These are phyloP conservation scores for Neotoma lepida DNA, from an alignment of 2,113 vertebrate species.

Conservation along the genomic window DNA sequence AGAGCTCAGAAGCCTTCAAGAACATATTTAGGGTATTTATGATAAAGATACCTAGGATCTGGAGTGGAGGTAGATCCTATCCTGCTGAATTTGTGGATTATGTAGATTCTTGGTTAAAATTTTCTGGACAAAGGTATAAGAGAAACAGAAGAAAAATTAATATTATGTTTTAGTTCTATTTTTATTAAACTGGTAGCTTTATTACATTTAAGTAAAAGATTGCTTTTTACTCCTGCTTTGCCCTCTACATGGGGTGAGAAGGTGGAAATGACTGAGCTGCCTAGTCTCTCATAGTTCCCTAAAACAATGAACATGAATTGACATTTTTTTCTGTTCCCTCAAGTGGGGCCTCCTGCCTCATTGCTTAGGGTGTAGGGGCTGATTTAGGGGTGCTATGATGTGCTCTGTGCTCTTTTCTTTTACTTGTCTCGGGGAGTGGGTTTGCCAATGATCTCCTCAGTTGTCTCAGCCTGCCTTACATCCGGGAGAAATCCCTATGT, in stretches of 20 bases:
- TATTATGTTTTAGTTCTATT: background rate
- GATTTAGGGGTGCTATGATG: background rate
- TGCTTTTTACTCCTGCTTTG: background rate
- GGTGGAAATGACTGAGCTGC: background rate
- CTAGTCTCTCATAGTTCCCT: background rate
- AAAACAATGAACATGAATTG: background rate
- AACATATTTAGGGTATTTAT: background rate
- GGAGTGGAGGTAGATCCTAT: background rate
- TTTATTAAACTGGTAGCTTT: constrained; percentile 1
- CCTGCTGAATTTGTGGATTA: background rate
- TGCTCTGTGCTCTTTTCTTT: background rate
- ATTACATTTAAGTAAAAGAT: background rate
- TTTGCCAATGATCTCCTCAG: background rate
- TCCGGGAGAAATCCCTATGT: constrained; percentile 27
- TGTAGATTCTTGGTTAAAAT: background rate
- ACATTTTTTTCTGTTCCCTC: background rate
- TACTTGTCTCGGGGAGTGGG: background rate
- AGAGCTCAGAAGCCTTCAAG: background rate
- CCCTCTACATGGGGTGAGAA: background rate
- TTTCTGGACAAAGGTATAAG: background rate
- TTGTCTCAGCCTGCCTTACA: background rate
- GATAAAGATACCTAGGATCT: background rate
- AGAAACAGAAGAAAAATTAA: background rate
- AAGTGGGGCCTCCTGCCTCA: background rate
- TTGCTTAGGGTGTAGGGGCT: background rate